Base-by-base conservation (phyloP, 35 echinoderm and acorn worm genomes). In the Heliocidaris tuberculata region DNA sequence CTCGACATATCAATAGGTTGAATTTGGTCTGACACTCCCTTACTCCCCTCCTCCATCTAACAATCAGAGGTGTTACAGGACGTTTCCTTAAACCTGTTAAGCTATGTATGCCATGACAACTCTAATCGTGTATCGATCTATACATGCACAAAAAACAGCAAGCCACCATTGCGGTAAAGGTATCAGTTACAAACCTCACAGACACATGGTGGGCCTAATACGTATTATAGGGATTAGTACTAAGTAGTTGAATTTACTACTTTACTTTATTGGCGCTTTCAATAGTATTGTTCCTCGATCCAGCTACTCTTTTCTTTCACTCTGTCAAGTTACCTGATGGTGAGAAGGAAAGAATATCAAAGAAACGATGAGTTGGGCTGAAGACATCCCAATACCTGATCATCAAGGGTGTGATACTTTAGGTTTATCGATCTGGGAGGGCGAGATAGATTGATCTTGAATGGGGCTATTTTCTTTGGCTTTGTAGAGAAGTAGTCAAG, bases 261-360 rank as follows among this genome's bases (percentile, higher is more conserved):
- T 78, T 78, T 78, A 78, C 52, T 78, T 78, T 78, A 78, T 78
- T n/a, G 65, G 7, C 65, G 65, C 65, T 78, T 78, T 78, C 65
- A 78, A 0, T 27, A 78, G 65, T 19, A 24, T n/a, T 78, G 65
- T 78, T 24, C 65, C 2, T 19, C 27, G 21, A 78, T 78, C 21
- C 27, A 21, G 65, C 65, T 9, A 21, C 21, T 21, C 17, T n/a
- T 78, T 78, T 78, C 65, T 78, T 78, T 78, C 21, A 78, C 65
- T n/a, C 21, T 27, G 21, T 78, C 65, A 78, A 78, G 21, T 78
- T n/a, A 78, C 27, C 65, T 24, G 0, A 78, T 19, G 27, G 6
- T 78, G 27, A n/a, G 65, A 78, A n/a, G 8, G 17, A 78, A 78
- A 24, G 7, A 15, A 60, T 7, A 78, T 21, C 2, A n/a, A 2